Base-by-base conservation (phyloP, 2,888 invertebrate genomes). In the Gryllus longicercus region DNA sequence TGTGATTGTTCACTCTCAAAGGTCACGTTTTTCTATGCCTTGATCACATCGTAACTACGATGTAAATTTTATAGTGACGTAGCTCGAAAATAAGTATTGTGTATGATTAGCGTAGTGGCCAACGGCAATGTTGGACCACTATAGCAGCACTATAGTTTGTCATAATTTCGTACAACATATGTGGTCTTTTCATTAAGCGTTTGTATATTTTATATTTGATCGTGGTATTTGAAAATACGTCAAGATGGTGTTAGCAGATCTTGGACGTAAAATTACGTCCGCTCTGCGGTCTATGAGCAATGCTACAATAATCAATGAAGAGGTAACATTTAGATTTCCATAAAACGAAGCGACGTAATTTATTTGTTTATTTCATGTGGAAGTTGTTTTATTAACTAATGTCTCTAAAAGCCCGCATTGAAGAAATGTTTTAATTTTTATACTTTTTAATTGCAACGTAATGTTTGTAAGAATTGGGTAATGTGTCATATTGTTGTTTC, bases 231-330 rank as follows among this genome's bases (percentile, higher is more conserved):
- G 14, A 14, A 63, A 63, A 63, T 63, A 63, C 50, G 25, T 51
- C 77, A 89, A 86, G 82, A 99, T 99, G 99, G 99, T 99, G 88
- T 95, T 99, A 92, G 99, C 99, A 86, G 99, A 99, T 91, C 93
- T 99, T 88, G 99, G 99, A 87, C 94, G 99, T 87, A 98, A 98
- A 91, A 99, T 99, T 87, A 99, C 99, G 86, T 95, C 96, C 88
- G 99, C 99, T 83, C 90, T 99, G 88, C 95, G 98, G 87, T 98
- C 98, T 80, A 90, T 99, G 84, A 98, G 98, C 89, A 97, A 97
- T 90, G 98, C 98, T 82, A 98, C 98, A 78, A 95, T 99, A 83
- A 99, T 99, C 85, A 98, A 98, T 90, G 97, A 98, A 90, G 98
- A 98, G 91, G 96, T 96, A 90, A 88, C 87, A 63, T 63, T 74